Evolutionary conservation across 2,797 vertebrate species (phyloP), one percentile per base, ranked within the genome.

Genomic region (Leptatherina wallacei): DNA sequence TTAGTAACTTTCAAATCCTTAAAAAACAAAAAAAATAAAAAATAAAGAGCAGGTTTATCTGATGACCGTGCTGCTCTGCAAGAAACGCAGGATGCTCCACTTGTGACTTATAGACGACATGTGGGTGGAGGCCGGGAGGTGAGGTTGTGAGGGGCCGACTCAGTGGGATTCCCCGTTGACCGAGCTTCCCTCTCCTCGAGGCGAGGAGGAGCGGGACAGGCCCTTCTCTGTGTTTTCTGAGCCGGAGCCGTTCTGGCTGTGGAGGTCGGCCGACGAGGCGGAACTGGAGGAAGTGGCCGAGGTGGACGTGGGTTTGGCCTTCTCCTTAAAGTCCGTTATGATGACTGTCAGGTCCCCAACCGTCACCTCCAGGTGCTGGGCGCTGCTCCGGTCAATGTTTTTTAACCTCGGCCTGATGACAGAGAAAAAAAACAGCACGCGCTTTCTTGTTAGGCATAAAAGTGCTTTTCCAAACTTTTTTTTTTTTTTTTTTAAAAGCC

Each of bases 291-390:
- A 93, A 1, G 96, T 96, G 69, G 96, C 78, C 6, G 92, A 84
- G 65, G 97, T 94, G 80, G 97, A 93, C 20, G 97, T 89, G 62
- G 98, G 97, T 94, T 97, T 97, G 51, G 96, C 95, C 95, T 99
- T 99, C 95, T 99, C 98, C 91, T 99, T 99, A 97, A 99, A 99
- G 98, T 99, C 98, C 88, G 98, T 99, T 89, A 99, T 99, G 95
- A 99, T 98, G 93, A 99, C 98, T 55, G 98, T 99, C 93, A 99
- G 96, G 91, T 99, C 98, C 88, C 98, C 98, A 78, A 99, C 98
- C 20, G 98, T 99, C 91, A 99, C 98, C 94, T 99, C 98, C 94
- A 99, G 94, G 90, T 99, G 98, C 93, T 99, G 97, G 61, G 98
- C 98, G n/a, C 98, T 99, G 95, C 97, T 99, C 78, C 98, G 95